Evolutionary conservation across 2,888 invertebrate genomes (phyloP).

Genomic region (Branchinecta sandiegonensis): DNA sequence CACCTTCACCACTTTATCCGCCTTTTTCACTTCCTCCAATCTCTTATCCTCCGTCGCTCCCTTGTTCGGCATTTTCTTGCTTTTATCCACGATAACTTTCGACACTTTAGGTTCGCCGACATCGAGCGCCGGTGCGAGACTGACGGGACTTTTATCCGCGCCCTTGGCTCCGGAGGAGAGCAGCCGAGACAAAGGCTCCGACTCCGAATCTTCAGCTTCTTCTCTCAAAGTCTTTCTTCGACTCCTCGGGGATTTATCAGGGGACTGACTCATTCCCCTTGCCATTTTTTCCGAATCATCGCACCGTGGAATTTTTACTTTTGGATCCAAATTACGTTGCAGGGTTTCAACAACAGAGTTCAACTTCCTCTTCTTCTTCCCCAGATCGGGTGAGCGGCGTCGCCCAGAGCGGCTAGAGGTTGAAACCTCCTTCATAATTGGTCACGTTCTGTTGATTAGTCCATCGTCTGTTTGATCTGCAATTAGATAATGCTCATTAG

Average conservation of each 20-base stretch:
- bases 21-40: constrained; percentile 7
- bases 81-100: background rate
- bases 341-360: background rate
- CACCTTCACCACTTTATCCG: background rate
- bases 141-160: background rate
- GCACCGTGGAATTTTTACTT: background rate
- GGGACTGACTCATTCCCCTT: background rate
- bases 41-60: background rate
- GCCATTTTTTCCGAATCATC: background rate
- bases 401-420: background rate
- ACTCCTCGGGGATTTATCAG: constrained; percentile 10
- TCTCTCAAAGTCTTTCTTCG: background rate
- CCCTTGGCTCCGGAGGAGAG: background rate
- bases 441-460: too few species aligned
- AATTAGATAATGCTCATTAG: too few species aligned
- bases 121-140: background rate
- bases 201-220: constrained; percentile 5
- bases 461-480: too few species aligned
- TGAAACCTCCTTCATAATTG: constrained; percentile 10
- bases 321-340: background rate
- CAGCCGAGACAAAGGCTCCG: constrained; percentile 14
- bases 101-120: background rate
- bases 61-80: background rate
- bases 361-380: background rate
- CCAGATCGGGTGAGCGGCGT: background rate